Evolutionary conservation across 2,888 invertebrate species (phyloP).

Genomic region (Micoletzkya japonica): DNA sequence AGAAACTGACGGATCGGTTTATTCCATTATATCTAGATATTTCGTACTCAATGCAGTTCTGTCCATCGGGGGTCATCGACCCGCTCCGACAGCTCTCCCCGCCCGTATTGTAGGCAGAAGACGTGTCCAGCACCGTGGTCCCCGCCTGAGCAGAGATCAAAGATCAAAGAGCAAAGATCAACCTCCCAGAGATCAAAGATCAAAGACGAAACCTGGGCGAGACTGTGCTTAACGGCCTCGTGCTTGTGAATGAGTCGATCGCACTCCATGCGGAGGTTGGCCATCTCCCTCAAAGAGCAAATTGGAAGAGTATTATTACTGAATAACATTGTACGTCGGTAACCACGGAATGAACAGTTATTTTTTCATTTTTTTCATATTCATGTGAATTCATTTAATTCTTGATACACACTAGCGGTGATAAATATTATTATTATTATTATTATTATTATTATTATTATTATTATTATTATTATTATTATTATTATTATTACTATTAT

Average conservation of each 20-base stretch:
- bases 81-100: constrained; percentile 75
- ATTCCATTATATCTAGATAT: too few relatives aligned
- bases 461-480: not conserved
- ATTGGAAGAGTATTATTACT: too few relatives aligned
- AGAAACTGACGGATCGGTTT: too few relatives aligned
- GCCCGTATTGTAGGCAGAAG: constrained; percentile 78
- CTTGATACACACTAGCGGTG: not conserved
- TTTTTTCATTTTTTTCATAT: constrained; percentile 67
- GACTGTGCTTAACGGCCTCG: constrained; percentile 52
- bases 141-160: not conserved
- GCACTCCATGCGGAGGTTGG: constrained; percentile 71
- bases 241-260: constrained; percentile 66
- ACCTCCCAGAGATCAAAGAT: not conserved
- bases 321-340: too few relatives aligned
- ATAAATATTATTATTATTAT: not conserved
- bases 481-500: too few relatives aligned
- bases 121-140: constrained; percentile 68
- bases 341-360: too few relatives aligned
- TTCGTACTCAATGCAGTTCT: constrained; percentile 16
- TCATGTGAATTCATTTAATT: not conserved
- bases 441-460: not conserved
- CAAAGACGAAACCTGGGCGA: constrained; percentile 39
- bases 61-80: constrained; percentile 44
- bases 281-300: constrained; percentile 70
- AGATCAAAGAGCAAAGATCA: not conserved